These are phyloP conservation scores for Antitype chi DNA, from an alignment of 2,888 invertebrate genomes.

Conservation along the genomic window DNA sequence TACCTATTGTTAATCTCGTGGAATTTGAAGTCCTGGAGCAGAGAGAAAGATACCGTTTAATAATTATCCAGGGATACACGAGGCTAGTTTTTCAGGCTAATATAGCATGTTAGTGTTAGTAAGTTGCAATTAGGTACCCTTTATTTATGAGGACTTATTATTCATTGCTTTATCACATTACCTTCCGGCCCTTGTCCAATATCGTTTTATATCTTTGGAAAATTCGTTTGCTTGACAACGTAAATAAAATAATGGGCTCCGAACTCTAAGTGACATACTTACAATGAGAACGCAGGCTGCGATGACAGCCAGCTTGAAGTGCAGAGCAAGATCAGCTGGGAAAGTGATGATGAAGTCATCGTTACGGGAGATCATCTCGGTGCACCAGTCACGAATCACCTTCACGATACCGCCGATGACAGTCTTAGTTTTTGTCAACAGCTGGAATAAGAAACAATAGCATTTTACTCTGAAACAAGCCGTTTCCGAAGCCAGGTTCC, in stretches of 20 bases:
- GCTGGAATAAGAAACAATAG: conserved; percentile 56
- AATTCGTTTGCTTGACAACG: too few relatives aligned
- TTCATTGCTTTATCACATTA: not conserved
- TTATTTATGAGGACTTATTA: not conserved
- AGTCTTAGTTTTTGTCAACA: conserved; percentile 70
- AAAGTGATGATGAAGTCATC: conserved; percentile 29
- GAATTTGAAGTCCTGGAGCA: conserved; percentile 25
- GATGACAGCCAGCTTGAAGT: conserved; percentile 31
- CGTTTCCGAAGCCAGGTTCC: not conserved
- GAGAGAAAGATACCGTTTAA: not conserved
- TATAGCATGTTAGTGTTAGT: not conserved
- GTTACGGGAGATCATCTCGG: conserved; percentile 47
- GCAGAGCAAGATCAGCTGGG: conserved; percentile 29
- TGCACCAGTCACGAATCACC: conserved; percentile 21
- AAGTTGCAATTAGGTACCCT: not conserved
- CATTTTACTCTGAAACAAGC: not conserved
- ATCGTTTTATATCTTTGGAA: not conserved
- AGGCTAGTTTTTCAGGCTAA: not conserved
- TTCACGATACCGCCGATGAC: conserved; percentile 68
- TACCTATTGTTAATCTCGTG: not conserved
- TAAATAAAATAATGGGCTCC: too few relatives aligned
- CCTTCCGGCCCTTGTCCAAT: not conserved
- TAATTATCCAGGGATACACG: not conserved
- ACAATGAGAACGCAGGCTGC: conserved; percentile 15
- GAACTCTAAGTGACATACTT: not conserved